These are phyloP conservation scores for Hirtodrosophila cameraria DNA, from an alignment of 2,888 invertebrate species.

Conservation along the genomic window DNA sequence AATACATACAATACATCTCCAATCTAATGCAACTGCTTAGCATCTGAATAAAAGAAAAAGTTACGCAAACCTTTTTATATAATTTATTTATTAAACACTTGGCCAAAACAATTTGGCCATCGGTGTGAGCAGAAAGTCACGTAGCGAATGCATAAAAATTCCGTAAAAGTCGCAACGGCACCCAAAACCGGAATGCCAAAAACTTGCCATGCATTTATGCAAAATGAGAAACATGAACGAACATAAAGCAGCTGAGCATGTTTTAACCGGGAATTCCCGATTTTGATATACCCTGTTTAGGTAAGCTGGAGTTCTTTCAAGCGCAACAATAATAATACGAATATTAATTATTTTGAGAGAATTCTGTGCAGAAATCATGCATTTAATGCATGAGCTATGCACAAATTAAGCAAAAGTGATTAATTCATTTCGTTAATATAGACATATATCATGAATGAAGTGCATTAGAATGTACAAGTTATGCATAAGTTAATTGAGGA, in stretches of 20 bases:
- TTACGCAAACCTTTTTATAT: conserved; percentile 38
- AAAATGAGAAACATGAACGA: conserved; percentile 49
- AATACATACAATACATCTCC: too few relatives aligned
- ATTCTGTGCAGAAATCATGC: too few relatives aligned
- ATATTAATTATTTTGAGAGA: too few relatives aligned
- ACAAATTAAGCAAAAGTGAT: too few relatives aligned
- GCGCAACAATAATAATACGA: neutral
- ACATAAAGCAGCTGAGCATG: conserved; percentile 5
- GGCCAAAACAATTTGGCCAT: conserved; percentile 47
- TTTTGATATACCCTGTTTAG: neutral
- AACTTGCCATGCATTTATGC: conserved; percentile 69
- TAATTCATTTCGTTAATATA: too few relatives aligned
- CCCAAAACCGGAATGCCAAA: conserved; percentile 45
- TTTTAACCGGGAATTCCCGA: neutral
- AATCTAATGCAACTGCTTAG: neutral
- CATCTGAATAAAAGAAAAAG: conserved; percentile 17
- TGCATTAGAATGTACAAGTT: too few relatives aligned
- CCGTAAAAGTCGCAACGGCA: conserved; percentile 52
- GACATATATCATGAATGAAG: too few relatives aligned
- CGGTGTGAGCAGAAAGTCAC: conserved; percentile 49
- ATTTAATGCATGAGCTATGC: too few relatives aligned
- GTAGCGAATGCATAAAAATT: conserved; percentile 75
- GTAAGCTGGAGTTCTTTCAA: too few relatives aligned
- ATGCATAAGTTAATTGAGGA: too few relatives aligned
- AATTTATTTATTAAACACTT: conserved; percentile 70